A percentile compares a stretch with the other conserved stretches of the same genome.
Evolutionary conservation across 2,888 invertebrate genomes (phyloP).

Genomic region (Mythimna loreyi): DNA sequence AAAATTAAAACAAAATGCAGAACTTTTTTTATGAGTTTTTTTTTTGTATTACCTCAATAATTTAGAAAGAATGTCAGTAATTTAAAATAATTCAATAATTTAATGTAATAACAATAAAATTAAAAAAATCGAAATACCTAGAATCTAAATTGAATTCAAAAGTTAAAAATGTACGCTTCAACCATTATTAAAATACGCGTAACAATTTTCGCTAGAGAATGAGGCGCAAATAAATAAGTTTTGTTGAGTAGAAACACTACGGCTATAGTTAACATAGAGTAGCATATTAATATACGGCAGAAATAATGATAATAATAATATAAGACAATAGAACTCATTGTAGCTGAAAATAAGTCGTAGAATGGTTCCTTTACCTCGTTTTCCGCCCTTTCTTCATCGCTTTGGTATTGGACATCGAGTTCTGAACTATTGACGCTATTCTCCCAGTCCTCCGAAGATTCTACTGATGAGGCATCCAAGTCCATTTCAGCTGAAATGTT

Average conservation of each 20-base stretch:
- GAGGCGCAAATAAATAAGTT: background rate
- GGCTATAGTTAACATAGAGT: background rate
- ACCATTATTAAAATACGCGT: slow-evolving; percentile 10
- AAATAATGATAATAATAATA: slow-evolving; percentile 21
- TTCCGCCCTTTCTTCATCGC: slow-evolving; percentile 89
- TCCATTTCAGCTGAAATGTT: slow-evolving; percentile 75
- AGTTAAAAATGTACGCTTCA: slow-evolving; percentile 3
- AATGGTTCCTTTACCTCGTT: slow-evolving; percentile 82
- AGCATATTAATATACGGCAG: slow-evolving; percentile 9
- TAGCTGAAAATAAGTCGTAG: background rate
- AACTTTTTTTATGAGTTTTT: too few species aligned
- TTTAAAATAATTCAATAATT: too few species aligned
- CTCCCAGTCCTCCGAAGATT: slow-evolving; percentile 91
- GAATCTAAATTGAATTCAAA: slow-evolving; percentile 1
- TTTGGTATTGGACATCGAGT: slow-evolving; percentile 91
- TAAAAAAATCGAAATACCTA: background rate
- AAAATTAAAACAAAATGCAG: too few species aligned
- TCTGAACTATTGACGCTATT: slow-evolving; percentile 92
- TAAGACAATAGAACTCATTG: background rate
- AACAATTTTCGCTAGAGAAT: background rate
- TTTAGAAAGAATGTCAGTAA: background rate
- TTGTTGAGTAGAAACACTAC: slow-evolving; percentile 7
- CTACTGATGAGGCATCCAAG: slow-evolving; percentile 83
- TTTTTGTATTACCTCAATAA: background rate
- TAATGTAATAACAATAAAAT: too few species aligned